phyloP scores from a whole-genome alignment of 2,888 invertebrate genomes.

The Quadroppia sp. region DNA sequence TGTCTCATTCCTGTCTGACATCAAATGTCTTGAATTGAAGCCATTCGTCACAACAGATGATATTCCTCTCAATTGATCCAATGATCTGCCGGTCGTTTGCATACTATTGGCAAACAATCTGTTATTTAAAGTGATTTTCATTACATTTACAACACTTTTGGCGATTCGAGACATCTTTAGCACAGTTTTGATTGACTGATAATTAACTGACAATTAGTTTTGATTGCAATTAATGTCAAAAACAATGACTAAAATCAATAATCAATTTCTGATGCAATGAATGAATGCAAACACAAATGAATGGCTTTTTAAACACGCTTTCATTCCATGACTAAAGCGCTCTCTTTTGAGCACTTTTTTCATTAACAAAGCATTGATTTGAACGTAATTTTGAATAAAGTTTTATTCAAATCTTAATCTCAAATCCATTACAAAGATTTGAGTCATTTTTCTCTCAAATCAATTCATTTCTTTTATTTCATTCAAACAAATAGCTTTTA shows the following conservation, averaged over 20 bases:
- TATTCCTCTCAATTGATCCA: not conserved
- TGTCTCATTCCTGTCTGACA: not conserved
- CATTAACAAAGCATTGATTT: too few species aligned
- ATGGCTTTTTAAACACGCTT: not conserved
- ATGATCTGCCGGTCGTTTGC: not conserved
- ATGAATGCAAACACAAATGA: not conserved
- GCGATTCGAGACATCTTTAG: conserved; percentile 5
- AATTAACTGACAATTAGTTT: not conserved
- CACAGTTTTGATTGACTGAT: not conserved
- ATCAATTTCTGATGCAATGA: not conserved
- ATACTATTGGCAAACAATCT: not conserved
- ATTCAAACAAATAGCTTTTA: too few species aligned
- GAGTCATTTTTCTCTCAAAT: too few species aligned
- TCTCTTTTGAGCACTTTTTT: not conserved
- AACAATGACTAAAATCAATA: not conserved
- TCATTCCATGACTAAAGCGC: not conserved
- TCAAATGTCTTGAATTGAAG: not conserved
- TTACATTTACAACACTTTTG: not conserved
- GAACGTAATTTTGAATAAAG: too few species aligned
- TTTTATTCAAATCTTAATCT: not conserved
- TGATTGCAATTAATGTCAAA: not conserved
- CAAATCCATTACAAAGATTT: not conserved
- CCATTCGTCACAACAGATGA: not conserved
- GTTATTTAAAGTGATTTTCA: not conserved
- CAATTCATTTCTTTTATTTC: too few species aligned